Conservation (phyloP, 2,888 invertebrate species). For the Brenthis ino region DNA sequence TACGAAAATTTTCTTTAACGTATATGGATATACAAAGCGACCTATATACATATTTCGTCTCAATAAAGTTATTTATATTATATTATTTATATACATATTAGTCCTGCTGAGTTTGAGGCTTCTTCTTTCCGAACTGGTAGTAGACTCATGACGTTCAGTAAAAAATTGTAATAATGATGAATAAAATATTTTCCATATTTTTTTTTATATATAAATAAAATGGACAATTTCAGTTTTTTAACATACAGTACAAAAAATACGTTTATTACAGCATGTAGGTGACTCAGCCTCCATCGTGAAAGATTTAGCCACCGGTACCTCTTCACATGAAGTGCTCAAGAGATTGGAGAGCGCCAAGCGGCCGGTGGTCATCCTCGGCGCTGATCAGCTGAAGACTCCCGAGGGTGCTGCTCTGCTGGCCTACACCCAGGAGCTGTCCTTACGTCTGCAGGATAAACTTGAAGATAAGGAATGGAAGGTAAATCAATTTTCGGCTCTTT, state of each 20-base stretch:
- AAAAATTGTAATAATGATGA: too few relatives aligned
- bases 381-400: conserved; percentile 88
- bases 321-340: conserved; percentile 70
- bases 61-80: too few relatives aligned
- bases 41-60: too few relatives aligned
- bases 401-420: conserved; percentile 91
- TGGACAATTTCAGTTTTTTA: background rate
- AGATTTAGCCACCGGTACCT: conserved; percentile 88
- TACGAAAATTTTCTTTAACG: too few relatives aligned
- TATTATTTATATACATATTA: too few relatives aligned
- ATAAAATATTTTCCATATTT: too few relatives aligned
- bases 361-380: conserved; percentile 96
- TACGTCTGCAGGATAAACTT: conserved; percentile 79
- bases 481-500: conserved; percentile 6
- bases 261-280: conserved; percentile 87
- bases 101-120: too few relatives aligned
- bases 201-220: background rate
- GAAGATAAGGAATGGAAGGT: conserved; percentile 81
- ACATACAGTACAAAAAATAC: background rate
- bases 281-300: conserved; percentile 88
- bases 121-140: too few relatives aligned
- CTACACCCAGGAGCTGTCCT: conserved; percentile 88
- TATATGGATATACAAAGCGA: too few relatives aligned
- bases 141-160: too few relatives aligned
- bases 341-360: conserved; percentile 89